Base-by-base conservation (phyloP, 2,797 vertebrate species). In the Tokudaia muenninki region DNA sequence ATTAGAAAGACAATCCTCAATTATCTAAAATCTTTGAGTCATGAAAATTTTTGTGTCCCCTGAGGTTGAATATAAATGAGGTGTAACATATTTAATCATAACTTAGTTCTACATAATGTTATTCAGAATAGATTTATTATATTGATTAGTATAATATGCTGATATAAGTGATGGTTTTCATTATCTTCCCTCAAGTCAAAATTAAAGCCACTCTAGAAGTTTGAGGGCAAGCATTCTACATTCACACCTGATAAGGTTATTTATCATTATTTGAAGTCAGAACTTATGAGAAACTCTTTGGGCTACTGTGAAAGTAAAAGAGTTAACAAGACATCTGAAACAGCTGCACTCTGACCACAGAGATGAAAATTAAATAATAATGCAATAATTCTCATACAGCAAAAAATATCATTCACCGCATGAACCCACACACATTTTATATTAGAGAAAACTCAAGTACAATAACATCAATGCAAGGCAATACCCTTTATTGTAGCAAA, bases 131-230 rank as follows among this genome's bases (percentile, higher is more conserved):
- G 34, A 77, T 90, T 90, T 70, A 19, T 86, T 84, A 1, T 75
- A 84, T 95, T 84, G 84, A 88, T 91, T 81, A 78, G 37, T 67
- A 29, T 72, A 92, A 81, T 88, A 55, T 61, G 34, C 50, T 93
- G 63, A 84, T 31, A 11, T 26, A 87, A 47, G 44, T 6, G 3
- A 87, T 34, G 9, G 75, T 41, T 96, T 80, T 90, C 4, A 91
- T 93, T 34, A 55, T 86, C 70, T 84, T 77, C 22, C 0, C 9
- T 88, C 81, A 83, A 80, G 70, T 47, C 17, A 95, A 92, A 55
- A 92, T n/a, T 78, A 59, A 29, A 93, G 77, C 50, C 14, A 44
- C 21, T 0, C 61, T 29, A 59, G 22, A 4, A 70, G 31, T 87
- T 34, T 90, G 22, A 77, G 52, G 47, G 47, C 2, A 10, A 55